Conservation (phyloP, 2,888 invertebrate genomes). For the Brachypterus glaber region DNA sequence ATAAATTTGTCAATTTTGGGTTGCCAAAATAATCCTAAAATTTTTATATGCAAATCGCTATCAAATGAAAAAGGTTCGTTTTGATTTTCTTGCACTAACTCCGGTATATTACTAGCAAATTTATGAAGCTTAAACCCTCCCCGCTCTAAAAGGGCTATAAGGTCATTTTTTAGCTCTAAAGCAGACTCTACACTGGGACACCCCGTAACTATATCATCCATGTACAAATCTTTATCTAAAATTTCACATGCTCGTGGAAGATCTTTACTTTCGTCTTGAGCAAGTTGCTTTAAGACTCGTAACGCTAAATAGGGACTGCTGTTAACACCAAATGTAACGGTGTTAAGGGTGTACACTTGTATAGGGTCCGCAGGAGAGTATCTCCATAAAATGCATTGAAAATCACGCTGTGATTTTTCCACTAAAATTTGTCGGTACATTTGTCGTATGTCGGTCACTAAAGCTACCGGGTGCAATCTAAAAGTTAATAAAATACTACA, state of each 20-base stretch:
- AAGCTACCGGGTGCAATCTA: slow-evolving; percentile 1
- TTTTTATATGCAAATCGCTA: too few species aligned
- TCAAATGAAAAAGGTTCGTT: too few species aligned
- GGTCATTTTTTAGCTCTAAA: not conserved
- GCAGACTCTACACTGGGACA: slow-evolving; percentile 1
- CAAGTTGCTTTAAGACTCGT: not conserved
- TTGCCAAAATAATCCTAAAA: slow-evolving; percentile 1
- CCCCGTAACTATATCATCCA: not conserved
- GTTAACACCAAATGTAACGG: not conserved
- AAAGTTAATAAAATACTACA: slow-evolving; percentile 1
- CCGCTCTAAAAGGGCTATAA: not conserved
- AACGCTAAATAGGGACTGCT: not conserved
- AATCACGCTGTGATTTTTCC: not conserved
- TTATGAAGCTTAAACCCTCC: not conserved
- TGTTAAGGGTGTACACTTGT: not conserved
- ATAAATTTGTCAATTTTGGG: slow-evolving; percentile 1
- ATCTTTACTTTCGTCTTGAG: slow-evolving; percentile 4
- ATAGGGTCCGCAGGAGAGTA: not conserved
- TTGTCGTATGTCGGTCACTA: not conserved
- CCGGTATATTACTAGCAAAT: not conserved
- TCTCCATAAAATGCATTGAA: not conserved
- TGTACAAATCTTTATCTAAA: not conserved
- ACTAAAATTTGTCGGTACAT: not conserved
- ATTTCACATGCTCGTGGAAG: slow-evolving; percentile 3
- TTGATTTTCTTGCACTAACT: not conserved